phyloP scores from a whole-genome alignment of 2,888 invertebrate species.

The Amiota mariae region DNA sequence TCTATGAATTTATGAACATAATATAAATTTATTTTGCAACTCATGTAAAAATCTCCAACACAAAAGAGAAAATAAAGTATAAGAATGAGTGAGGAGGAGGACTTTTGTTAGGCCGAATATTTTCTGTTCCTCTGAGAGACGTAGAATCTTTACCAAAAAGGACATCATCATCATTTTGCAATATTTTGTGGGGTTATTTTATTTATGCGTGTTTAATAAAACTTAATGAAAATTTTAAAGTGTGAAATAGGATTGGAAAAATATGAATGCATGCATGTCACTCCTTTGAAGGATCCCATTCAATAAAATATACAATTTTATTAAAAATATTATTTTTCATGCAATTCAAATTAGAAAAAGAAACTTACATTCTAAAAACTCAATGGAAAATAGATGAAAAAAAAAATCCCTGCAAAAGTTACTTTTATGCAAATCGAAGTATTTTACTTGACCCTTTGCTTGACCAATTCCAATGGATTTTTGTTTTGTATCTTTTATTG shows the following conservation, averaged over 20 bases:
- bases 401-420: conserved; percentile 41
- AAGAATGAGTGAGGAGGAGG: conserved; percentile 34
- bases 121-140: neutral
- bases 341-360: neutral
- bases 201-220: conserved; percentile 69
- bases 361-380: neutral
- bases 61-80: conserved; percentile 33
- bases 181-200: conserved; percentile 55
- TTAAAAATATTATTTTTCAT: conserved; percentile 1
- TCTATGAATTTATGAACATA: conserved; percentile 71
- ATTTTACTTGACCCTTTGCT: conserved; percentile 18
- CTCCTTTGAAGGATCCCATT: conserved; percentile 18
- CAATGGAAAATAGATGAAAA: conserved; percentile 19
- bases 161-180: neutral
- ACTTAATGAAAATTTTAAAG: conserved; percentile 69
- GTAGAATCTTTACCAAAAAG: neutral
- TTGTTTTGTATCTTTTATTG: conserved; percentile 1
- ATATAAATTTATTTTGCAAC: conserved; percentile 72
- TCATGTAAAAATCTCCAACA: conserved; percentile 62
- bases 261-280: conserved; percentile 15
- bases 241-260: neutral
- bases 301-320: conserved; percentile 14
- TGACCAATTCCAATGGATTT: neutral
- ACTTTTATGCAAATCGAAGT: conserved; percentile 64
- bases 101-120: neutral